Base-by-base conservation (phyloP, 2,113 vertebrate genomes). In the Trichechus manatus region DNA sequence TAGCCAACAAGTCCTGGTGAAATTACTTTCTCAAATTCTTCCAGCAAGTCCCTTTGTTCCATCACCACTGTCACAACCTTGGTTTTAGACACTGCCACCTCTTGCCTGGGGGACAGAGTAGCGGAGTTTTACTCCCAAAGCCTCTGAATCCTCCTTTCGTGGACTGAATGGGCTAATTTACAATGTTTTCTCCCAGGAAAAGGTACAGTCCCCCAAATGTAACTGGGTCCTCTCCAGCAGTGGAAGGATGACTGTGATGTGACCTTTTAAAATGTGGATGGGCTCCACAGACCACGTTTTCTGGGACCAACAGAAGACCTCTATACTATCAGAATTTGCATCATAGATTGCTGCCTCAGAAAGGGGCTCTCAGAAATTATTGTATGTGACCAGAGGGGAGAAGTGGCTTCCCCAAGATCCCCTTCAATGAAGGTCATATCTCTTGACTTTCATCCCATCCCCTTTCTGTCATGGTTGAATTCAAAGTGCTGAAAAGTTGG, bases 391-490 rank as follows among this genome's bases (percentile, higher is more conserved):
- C 31, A 23, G 39, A 9, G 27, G 39, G 53, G 19, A 13, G 53
- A 9, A 9, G 22, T 0, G 36, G 31, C 53, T 31, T 31, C 5
- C 33, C 31, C 0, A 3, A 15, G 75, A 19, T 2, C 6, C 39
- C 19, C 23, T 56, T 64, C 53, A 7, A 0, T 6, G 3, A 4
- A 6, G 42, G 29, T 6, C 13, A 4, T 56, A 5, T 50, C 70
- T 22, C 61, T 9, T 1, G 4, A 17, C 29, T 1, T 83, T 39
- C 2, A 9, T 44, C 44, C 27, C 3, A 33, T 36, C 10, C 23
- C 22, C 53, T 4, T 13, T 64, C 50, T 29, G 0, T 4, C 0
- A 0, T 1, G 15, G 36, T 44, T 14, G 25, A 1, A 3, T 1
- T 7, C 2, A 1, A 23, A 33, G 39, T n/a, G 36, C 23, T 27